Conservation (phyloP, 92 coral and sea anemone genomes). For the Porites cylindrica region DNA sequence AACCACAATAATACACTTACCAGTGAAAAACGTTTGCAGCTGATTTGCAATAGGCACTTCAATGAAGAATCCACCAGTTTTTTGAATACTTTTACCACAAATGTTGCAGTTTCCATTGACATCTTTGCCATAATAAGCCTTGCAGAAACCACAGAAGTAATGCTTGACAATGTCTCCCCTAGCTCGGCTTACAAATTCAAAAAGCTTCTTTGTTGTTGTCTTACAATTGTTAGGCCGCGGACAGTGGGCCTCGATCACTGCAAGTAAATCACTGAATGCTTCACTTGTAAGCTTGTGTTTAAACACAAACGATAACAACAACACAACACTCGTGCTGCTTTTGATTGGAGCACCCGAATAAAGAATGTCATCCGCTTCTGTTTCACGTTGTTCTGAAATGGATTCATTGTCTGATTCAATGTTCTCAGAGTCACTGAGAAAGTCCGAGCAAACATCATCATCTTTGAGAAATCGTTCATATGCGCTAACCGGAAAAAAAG, state of each 20-base stretch:
- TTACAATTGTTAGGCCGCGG: constrained; percentile 60
- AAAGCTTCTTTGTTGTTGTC: constrained; percentile 39
- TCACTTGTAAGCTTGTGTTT: constrained; percentile 59
- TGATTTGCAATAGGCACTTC: constrained; percentile 55
- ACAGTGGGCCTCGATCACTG: constrained; percentile 68
- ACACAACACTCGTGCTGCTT: constrained; percentile 52
- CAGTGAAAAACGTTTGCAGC: constrained; percentile 45
- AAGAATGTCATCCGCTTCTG: constrained; percentile 49
- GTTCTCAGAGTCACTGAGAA: constrained; percentile 23
- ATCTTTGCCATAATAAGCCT: constrained; percentile 41
- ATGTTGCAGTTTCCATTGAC: constrained; percentile 26
- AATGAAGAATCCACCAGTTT: constrained; percentile 38
- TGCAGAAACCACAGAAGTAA: constrained; percentile 49
- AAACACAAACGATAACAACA: constrained; percentile 49
- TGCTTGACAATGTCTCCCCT: constrained; percentile 56
- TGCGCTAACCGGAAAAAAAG: background rate
- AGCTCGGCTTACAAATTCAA: constrained; percentile 28
- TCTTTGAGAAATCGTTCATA: constrained; percentile 32
- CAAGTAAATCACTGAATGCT: constrained; percentile 53
- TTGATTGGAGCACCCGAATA: constrained; percentile 60
- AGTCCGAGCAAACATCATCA: constrained; percentile 39
- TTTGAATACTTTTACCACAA: constrained; percentile 39
- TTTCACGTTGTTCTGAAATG: constrained; percentile 24
- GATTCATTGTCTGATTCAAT: constrained; percentile 39
- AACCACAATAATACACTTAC: constrained; percentile 22